Conservation (phyloP, 2,113 vertebrate species). For the Paracanthobrama guichenoti region DNA sequence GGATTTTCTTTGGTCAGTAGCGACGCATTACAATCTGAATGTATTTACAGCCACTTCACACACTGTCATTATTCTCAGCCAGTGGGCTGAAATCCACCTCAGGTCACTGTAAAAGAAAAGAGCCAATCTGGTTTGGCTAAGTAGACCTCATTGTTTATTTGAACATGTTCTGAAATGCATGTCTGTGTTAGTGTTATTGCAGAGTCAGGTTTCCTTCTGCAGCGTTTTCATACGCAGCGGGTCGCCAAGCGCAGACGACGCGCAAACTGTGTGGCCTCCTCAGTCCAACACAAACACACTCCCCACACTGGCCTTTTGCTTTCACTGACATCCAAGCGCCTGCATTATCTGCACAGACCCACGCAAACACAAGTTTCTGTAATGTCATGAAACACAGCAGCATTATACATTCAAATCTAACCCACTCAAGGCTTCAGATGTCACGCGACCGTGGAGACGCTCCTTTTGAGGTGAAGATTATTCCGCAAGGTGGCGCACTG, state of each 20-base stretch:
- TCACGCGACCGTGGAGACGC: neutral
- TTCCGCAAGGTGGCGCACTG: conserved; percentile 53
- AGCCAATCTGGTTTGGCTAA: conserved; percentile 62
- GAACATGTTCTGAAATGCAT: conserved; percentile 74
- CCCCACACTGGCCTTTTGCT: conserved; percentile 53
- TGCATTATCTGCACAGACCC: neutral
- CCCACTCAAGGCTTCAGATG: neutral
- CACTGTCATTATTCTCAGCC: neutral
- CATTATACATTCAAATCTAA: neutral
- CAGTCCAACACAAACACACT: conserved; percentile 60
- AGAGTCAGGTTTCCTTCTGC: conserved; percentile 66
- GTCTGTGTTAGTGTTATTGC: conserved; percentile 66
- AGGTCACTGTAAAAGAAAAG: conserved; percentile 47
- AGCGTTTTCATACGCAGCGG: conserved; percentile 70
- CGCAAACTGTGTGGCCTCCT: conserved; percentile 55
- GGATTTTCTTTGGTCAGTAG: neutral
- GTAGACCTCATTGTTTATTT: conserved; percentile 75
- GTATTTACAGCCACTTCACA: neutral
- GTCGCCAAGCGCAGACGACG: conserved; percentile 66
- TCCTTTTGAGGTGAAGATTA: neutral
- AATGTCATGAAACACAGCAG: neutral
- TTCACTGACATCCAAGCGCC: neutral
- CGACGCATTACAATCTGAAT: neutral
- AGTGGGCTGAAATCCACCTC: neutral
- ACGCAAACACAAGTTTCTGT: neutral